Base-by-base conservation (phyloP, 2,888 invertebrate genomes). In the Phrixothrix hirtus region DNA sequence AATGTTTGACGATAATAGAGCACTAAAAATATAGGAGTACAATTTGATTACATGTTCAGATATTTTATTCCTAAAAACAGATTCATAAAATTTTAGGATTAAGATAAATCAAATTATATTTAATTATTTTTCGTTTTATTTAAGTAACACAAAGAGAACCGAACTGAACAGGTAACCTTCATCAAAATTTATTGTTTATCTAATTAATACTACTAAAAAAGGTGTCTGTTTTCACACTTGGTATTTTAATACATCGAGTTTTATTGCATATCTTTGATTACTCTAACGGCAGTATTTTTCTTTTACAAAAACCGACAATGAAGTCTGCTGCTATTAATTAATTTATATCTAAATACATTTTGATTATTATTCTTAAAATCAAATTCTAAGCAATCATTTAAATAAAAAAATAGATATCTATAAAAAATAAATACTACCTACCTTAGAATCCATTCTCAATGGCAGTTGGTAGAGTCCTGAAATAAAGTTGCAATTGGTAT, bases 371-470 rank as follows among this genome's bases (percentile, higher is more conserved):
- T n/a, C n/a, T n/a, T n/a, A n/a, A n/a, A n/a, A n/a, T n/a, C n/a
- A n/a, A n/a, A n/a, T n/a, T n/a, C n/a, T n/a, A n/a, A n/a, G n/a
- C n/a, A n/a, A n/a, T n/a, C n/a, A n/a, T n/a, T n/a, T n/a, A n/a
- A n/a, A n/a, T n/a, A n/a, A n/a, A n/a, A n/a, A n/a, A n/a, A n/a
- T n/a, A n/a, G n/a, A n/a, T n/a, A n/a, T n/a, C n/a, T n/a, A n/a
- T n/a, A n/a, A n/a, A n/a, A n/a, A n/a, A n/a, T n/a, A n/a, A n/a
- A n/a, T n/a, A n/a, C n/a, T n/a, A n/a, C n/a, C n/a, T 31, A 34
- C 34, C 27, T 30, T 71, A 69, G 70, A 72, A 74, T 72, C 71
- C 73, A 29, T 29, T 31, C 29, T 31, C 10, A 31, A 13, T 13
- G 6, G 6, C n/a, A n/a, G n/a, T n/a, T n/a, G n/a, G n/a, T n/a